Conservation (phyloP, 2,797 vertebrate species). For the Lutjanus argentimaculatus region DNA sequence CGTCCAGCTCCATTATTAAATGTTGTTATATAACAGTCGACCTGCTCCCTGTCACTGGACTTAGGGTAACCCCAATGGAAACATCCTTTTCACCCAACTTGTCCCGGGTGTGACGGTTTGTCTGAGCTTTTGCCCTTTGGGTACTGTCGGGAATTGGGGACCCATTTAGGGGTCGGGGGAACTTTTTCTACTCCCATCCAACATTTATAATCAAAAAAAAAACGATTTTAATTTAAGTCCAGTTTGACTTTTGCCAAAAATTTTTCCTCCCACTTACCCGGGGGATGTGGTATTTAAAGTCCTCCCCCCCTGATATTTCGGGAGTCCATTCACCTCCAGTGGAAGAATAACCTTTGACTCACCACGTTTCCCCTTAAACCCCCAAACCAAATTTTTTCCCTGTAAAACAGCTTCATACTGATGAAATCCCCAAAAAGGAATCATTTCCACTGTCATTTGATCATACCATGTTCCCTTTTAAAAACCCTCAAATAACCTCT, state of each 20-base stretch:
- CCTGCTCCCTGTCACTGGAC: not conserved
- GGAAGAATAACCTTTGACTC: no score
- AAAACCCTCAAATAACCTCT: not conserved
- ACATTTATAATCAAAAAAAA: not conserved
- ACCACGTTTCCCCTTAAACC: no score
- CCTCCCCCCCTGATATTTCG: no score
- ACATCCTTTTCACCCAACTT: not conserved
- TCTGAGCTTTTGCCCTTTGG: not conserved
- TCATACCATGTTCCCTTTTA: no score
- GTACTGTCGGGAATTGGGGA: not conserved
- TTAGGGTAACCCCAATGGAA: conserved; percentile 11
- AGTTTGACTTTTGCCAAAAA: not conserved
- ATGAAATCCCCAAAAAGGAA: no score
- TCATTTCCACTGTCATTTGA: no score
- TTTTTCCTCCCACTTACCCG: no score
- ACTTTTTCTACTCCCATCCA: no score
- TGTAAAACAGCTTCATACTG: not conserved
- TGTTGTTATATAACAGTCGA: not conserved
- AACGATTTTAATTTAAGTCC: not conserved
- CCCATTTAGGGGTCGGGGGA: no score
- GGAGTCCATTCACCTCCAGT: no score
- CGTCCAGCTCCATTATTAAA: not conserved
- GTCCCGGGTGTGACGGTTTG: not conserved
- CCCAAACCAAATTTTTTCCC: no score
- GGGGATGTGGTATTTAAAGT: no score